Conservation (phyloP, 2,113 vertebrate species). For the Colossoma macropomum region DNA sequence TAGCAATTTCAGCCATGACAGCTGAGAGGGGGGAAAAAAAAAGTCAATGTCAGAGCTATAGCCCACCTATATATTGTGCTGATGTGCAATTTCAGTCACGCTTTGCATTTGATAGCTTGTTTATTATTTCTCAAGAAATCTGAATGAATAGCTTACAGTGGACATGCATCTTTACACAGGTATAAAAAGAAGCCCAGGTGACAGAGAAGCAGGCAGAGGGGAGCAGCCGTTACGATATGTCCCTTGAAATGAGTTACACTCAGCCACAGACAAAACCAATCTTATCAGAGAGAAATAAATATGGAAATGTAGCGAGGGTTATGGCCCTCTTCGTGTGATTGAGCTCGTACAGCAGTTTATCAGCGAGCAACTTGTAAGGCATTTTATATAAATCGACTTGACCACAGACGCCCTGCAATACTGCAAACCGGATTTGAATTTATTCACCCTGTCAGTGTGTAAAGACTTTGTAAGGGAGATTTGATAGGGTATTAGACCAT, state of each 20-base stretch:
- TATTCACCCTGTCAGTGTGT: conserved; percentile 48
- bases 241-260: conserved; percentile 58
- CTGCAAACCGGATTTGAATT: conserved; percentile 61
- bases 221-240: conserved; percentile 59
- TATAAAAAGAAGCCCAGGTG: conserved; percentile 24
- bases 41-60: conserved; percentile 54
- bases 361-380: conserved; percentile 51
- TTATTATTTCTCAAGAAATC: conserved; percentile 61
- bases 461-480: conserved; percentile 25
- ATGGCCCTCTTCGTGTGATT: conserved; percentile 57
- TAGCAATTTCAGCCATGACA: conserved; percentile 64
- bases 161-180: conserved; percentile 48
- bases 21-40: conserved; percentile 36
- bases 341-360: conserved; percentile 64
- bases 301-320: conserved; percentile 68
- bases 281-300: conserved; percentile 65
- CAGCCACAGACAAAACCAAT: conserved; percentile 52
- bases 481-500: conserved; percentile 2
- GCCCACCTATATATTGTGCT: conserved; percentile 55
- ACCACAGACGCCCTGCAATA: conserved; percentile 67
- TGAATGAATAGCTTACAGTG: conserved; percentile 51
- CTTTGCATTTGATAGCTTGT: conserved; percentile 57
- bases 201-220: not conserved
- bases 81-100: conserved; percentile 56
- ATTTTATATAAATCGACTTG: conserved; percentile 71